Percentiles rank a stretch among this genome's conserved stretches.
These are phyloP conservation scores for Morinoia aosen DNA, from an alignment of 2,888 invertebrate genomes.

Conservation along the genomic window DNA sequence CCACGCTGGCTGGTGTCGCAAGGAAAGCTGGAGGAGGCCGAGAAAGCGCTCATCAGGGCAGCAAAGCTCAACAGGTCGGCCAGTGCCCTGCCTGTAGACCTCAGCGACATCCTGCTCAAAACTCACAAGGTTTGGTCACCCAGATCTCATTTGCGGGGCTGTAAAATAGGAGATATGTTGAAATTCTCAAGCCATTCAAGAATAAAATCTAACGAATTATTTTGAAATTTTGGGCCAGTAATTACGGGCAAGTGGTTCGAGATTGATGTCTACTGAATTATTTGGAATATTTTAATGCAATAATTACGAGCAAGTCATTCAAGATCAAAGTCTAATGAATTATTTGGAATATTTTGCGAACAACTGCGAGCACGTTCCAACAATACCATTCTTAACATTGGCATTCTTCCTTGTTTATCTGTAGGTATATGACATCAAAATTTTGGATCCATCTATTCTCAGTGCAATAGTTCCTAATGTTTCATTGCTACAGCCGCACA, in stretches of 20 bases:
- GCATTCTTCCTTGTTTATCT: too few relatives aligned
- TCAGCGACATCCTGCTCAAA: neutral
- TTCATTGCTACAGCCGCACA: too few relatives aligned
- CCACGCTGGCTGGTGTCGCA: slow-evolving; percentile 38
- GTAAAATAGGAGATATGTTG: neutral
- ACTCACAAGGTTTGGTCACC: neutral
- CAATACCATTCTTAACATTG: neutral
- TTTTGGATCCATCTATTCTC: too few relatives aligned
- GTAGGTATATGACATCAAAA: too few relatives aligned
- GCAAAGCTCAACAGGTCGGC: slow-evolving; percentile 6
- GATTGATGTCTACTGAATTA: too few relatives aligned
- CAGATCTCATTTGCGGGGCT: neutral
- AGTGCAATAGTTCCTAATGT: too few relatives aligned
- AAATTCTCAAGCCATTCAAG: neutral
- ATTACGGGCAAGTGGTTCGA: too few relatives aligned
- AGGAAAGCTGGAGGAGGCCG: slow-evolving; percentile 12
- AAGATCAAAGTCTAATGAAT: neutral
- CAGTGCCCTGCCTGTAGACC: neutral
- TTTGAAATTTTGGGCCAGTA: too few relatives aligned
- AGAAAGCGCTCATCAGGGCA: neutral
- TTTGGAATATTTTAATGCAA: too few relatives aligned
- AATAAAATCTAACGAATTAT: too few relatives aligned
- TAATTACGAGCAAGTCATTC: neutral
- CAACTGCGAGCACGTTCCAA: neutral
- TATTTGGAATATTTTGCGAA: neutral